A percentile compares a stretch with the other conserved stretches of the same genome.
Conservation (phyloP, 23 tunicate species). For the Oikopleura albicans region DNA sequence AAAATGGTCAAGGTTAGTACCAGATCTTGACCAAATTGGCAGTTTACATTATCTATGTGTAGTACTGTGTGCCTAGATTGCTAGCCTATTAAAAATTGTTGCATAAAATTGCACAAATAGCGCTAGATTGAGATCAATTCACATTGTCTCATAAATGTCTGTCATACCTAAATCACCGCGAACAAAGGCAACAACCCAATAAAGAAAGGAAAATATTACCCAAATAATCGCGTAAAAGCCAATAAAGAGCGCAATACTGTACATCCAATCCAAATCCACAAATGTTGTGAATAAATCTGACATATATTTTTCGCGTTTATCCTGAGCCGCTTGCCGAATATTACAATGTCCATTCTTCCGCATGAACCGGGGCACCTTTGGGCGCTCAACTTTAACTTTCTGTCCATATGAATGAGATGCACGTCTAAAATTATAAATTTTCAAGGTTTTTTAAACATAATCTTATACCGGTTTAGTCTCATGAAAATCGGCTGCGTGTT, state of each 20-base stretch:
- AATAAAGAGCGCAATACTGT: conserved; percentile 40
- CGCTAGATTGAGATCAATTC: too few species aligned
- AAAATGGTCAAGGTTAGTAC: too few species aligned
- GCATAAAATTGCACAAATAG: too few species aligned
- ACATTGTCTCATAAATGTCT: too few species aligned
- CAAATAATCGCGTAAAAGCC: conserved; percentile 54
- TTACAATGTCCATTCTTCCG: conserved; percentile 16
- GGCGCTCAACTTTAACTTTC: background rate
- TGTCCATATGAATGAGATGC: background rate
- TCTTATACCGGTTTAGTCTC: too few species aligned
- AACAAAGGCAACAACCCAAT: conserved; percentile 52
- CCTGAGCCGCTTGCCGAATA: conserved; percentile 13
- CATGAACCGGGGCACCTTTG: conserved; percentile 8
- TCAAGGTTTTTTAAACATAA: too few species aligned
- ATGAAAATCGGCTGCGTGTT: too few species aligned
- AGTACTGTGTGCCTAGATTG: background rate
- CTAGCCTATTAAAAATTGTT: background rate
- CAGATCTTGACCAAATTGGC: too few species aligned
- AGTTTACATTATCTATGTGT: too few species aligned
- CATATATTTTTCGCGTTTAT: conserved; percentile 14
- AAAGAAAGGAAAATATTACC: conserved; percentile 60
- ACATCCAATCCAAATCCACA: conserved; percentile 6
- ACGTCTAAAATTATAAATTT: background rate
- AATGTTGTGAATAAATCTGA: conserved; percentile 11
- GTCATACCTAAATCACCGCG: conserved; percentile 22